Conservation (phyloP, 2,113 vertebrate species). For the Cyanocitta stelleri region DNA sequence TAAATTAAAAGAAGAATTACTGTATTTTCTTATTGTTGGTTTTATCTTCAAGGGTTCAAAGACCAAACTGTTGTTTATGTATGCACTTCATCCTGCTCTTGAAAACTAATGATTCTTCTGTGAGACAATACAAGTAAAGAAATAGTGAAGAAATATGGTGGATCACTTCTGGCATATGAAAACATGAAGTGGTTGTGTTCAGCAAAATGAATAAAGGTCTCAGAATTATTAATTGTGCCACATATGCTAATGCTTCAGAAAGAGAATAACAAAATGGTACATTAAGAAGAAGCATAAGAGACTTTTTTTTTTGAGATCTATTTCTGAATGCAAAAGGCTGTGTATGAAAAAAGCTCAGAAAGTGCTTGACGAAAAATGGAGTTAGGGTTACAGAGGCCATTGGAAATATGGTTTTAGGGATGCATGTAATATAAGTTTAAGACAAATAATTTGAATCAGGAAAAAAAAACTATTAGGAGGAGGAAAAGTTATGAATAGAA, state of each 20-base stretch:
- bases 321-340: not conserved
- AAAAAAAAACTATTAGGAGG: not conserved
- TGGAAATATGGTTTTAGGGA: not conserved
- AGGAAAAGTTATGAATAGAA: not conserved
- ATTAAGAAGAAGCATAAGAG: not conserved
- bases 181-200: not conserved
- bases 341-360: not conserved
- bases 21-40: not conserved
- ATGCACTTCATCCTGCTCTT: not conserved
- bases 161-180: not conserved
- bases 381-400: not conserved
- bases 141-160: not conserved
- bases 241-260: not conserved
- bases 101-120: not conserved
- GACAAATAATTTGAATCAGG: not conserved
- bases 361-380: not conserved
- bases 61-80: not conserved
- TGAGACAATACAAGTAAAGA: not conserved
- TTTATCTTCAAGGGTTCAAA: not conserved
- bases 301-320: not conserved
- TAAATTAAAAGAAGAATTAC: not conserved
- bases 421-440: not conserved
- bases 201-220: not conserved
- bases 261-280: not conserved
- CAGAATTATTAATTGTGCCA: not conserved